Evolutionary conservation across 2,113 vertebrate genomes (phyloP), one percentile per base, ranked within the genome.

Genomic region (Barbus barbus): DNA sequence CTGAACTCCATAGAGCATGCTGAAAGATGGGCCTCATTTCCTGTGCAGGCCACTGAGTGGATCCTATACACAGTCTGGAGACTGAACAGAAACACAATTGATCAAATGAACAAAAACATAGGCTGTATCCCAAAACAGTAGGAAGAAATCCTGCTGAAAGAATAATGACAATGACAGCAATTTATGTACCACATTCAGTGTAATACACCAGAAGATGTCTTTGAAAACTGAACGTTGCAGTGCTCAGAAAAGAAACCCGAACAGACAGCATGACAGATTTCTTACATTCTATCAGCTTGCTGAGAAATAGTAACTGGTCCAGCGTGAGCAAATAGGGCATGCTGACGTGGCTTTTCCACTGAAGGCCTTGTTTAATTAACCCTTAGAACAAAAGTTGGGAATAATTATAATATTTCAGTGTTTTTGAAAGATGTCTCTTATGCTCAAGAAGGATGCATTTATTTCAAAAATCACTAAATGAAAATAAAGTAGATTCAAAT

Each of bases 241-340:
- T 12, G 67, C 20, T 71, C 67, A 44, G 63, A 44, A 48, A 65
- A 33, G 4, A 20, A 72, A 28, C 12, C 46, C 3, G 1, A 69
- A 69, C 51, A 20, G 53, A 74, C 20, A 31, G 51, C 14, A 13
- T 44, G 48, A 71, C 20, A 16, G 53, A 83, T 84, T 72, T 85
- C 22, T 67, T 8, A 53, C 67, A 83, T 82, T 87, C 26, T 73
- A 58, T 44, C 65, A 78, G 4, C 28, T 82, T 67, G 81, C 80
- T 80, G 58, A 69, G 9, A 63, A 81, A 26, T 33, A 80, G 18
- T n/a, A 58, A 18, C n/a, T 8, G 38, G n/a, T 58, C 36, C 26
- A 26, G 18, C 20, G 22, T 26, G n/a, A 67, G 31, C 56, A 65
- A 78, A 71, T 16, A 69, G n/a, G 33, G 44, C 9, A 20, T 67